A percentile compares a stretch with the other conserved stretches of the same genome.
Conservation (phyloP, 2,797 vertebrate species). For the Numenius phaeopus region DNA sequence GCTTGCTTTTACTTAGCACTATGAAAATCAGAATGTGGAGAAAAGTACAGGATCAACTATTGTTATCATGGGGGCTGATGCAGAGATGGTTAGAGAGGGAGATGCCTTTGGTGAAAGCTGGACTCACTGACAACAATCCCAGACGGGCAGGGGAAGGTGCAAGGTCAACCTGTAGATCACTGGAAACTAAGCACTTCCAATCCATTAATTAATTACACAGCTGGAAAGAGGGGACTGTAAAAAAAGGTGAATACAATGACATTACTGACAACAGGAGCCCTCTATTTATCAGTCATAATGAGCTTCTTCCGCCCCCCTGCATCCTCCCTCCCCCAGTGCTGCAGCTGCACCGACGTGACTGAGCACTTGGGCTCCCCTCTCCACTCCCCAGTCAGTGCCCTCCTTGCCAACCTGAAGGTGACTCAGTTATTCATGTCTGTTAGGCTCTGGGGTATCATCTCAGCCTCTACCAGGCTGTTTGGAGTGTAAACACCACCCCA, state of each 20-base stretch:
- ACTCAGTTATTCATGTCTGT: slow-evolving; percentile 3
- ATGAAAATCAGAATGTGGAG: not conserved
- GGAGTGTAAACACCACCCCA: not conserved
- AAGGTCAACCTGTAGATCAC: slow-evolving; percentile 73
- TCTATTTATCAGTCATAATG: slow-evolving; percentile 77
- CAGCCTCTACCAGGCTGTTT: not conserved
- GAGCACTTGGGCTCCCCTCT: slow-evolving; percentile 46
- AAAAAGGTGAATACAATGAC: slow-evolving; percentile 73
- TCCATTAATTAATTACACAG: slow-evolving; percentile 77
- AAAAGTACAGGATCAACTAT: not conserved
- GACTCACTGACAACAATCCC: not conserved
- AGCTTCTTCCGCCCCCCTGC: slow-evolving; percentile 37
- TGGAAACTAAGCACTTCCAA: slow-evolving; percentile 65
- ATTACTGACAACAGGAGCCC: slow-evolving; percentile 66
- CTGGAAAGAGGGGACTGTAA: slow-evolving; percentile 70
- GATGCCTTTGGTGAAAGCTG: not conserved
- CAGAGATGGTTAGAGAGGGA: not conserved
- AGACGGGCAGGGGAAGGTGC: slow-evolving; percentile 36
- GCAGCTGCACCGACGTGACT: slow-evolving; percentile 64
- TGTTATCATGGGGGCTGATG: not conserved
- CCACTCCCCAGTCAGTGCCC: not conserved
- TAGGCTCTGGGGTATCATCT: not conserved
- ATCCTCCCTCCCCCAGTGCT: slow-evolving; percentile 63
- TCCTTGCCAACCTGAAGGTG: slow-evolving; percentile 48
- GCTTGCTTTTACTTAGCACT: not conserved